Evolutionary conservation across 2,797 vertebrate genomes (phyloP).

Genomic region (Cynodonichthys magdalenae): DNA sequence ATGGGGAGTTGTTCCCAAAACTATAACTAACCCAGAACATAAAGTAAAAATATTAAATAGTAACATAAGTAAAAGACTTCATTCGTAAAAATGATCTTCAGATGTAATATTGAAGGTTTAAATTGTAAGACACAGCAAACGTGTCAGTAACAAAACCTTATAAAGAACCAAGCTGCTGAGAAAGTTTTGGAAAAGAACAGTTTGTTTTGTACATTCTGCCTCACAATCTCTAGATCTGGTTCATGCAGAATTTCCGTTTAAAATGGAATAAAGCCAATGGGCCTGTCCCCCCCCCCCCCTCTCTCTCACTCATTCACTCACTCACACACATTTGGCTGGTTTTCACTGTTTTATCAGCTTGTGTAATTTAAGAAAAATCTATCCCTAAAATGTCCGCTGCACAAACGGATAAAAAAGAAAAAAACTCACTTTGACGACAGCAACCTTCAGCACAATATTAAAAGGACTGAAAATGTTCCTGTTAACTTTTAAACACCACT

Average conservation of each 20-base stretch:
- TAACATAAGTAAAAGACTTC: background rate
- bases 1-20: background rate
- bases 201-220: constrained; percentile 13
- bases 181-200: constrained; percentile 16
- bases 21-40: background rate
- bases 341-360: constrained; percentile 45
- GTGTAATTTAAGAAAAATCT: constrained; percentile 14
- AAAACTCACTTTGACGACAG: background rate
- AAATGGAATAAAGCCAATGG: constrained; percentile 44
- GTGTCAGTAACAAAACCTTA: background rate
- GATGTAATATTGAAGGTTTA: background rate
- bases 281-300: constrained; percentile 2
- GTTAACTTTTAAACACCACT: background rate
- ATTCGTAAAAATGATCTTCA: constrained; percentile 1
- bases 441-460: background rate
- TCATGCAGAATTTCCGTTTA: constrained; percentile 35
- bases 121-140: constrained; percentile 1
- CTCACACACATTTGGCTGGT: constrained; percentile 28
- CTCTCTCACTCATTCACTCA: too few species aligned
- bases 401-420: constrained; percentile 4
- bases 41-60: background rate
- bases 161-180: background rate
- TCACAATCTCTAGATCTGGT: constrained; percentile 29
- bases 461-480: background rate
- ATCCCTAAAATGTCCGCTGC: constrained; percentile 17